Conservation (phyloP, 2,113 vertebrate genomes). For the Clarias magur region DNA sequence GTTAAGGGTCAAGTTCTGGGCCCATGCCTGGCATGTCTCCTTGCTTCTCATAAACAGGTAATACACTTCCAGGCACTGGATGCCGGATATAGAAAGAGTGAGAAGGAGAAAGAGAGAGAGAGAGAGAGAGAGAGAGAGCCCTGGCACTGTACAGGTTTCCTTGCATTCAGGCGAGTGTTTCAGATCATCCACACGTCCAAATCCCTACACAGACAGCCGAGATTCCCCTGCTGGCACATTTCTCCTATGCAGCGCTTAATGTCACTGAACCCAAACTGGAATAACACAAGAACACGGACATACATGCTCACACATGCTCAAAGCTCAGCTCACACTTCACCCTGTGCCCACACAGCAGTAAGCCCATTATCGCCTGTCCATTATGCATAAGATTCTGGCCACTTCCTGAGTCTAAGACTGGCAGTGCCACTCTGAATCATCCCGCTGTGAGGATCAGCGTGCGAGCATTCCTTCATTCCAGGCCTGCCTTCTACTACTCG, state of each 20-base stretch:
- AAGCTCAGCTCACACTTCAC: constrained; percentile 5
- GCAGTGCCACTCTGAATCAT: constrained; percentile 9
- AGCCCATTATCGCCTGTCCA: background rate
- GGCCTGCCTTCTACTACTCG: background rate
- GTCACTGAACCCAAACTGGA: constrained; percentile 23
- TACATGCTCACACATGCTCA: constrained; percentile 7
- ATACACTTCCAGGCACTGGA: background rate
- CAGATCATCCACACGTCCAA: constrained; percentile 6
- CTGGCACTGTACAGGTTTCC: constrained; percentile 23
- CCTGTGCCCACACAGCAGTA: background rate
- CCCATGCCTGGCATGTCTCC: constrained; percentile 12
- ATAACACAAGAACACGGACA: constrained; percentile 23
- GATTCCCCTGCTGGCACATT: constrained; percentile 21
- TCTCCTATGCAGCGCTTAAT: constrained; percentile 37
- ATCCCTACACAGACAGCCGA: background rate
- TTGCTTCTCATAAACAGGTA: constrained; percentile 44
- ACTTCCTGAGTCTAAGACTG: constrained; percentile 8
- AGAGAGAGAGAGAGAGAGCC: background rate
- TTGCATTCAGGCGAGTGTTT: constrained; percentile 25
- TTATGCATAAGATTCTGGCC: constrained; percentile 11
- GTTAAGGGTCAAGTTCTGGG: constrained; percentile 29
- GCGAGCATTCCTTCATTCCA: background rate
- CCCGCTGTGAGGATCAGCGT: background rate
- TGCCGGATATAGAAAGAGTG: background rate
- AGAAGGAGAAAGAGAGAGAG: background rate